Evolutionary conservation across 2,797 vertebrate species (phyloP).

Genomic region (Paratrypauchen microcephalus): DNA sequence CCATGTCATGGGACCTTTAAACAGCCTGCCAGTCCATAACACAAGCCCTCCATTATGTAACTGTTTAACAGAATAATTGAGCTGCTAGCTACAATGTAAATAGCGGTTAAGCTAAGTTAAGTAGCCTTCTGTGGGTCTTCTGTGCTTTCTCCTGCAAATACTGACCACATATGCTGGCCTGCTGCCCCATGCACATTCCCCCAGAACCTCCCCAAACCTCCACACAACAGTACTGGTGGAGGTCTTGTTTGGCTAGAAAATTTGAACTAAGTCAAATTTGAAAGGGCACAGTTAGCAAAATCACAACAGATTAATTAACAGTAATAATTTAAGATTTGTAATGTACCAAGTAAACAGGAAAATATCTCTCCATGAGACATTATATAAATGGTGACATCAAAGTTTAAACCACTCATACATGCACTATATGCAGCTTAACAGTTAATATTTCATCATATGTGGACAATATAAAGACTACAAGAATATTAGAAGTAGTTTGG

Average conservation of each 20-base stretch:
- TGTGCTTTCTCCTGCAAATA: constrained; percentile 50
- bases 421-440: too few relatives aligned
- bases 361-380: background rate
- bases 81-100: constrained; percentile 13
- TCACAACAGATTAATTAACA: background rate
- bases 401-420: background rate
- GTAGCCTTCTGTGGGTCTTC: constrained; percentile 22
- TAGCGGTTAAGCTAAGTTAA: constrained; percentile 15
- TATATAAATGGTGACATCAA: background rate
- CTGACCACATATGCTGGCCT: constrained; percentile 32
- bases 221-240: constrained; percentile 20
- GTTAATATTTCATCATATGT: too few relatives aligned
- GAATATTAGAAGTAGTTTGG: too few relatives aligned
- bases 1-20: too few relatives aligned
- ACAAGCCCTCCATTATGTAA: constrained; percentile 14
- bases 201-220: constrained; percentile 6
- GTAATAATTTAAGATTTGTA: background rate
- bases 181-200: constrained; percentile 44
- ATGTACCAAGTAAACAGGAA: background rate
- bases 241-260: background rate
- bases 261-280: background rate
- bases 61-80: constrained; percentile 17
- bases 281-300: background rate
- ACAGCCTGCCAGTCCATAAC: background rate
- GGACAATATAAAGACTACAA: too few relatives aligned